A percentile compares a stretch with the other conserved stretches of the same genome.
Evolutionary conservation across 2,888 invertebrate genomes (phyloP).

Genomic region (Drosophila gaucha): DNA sequence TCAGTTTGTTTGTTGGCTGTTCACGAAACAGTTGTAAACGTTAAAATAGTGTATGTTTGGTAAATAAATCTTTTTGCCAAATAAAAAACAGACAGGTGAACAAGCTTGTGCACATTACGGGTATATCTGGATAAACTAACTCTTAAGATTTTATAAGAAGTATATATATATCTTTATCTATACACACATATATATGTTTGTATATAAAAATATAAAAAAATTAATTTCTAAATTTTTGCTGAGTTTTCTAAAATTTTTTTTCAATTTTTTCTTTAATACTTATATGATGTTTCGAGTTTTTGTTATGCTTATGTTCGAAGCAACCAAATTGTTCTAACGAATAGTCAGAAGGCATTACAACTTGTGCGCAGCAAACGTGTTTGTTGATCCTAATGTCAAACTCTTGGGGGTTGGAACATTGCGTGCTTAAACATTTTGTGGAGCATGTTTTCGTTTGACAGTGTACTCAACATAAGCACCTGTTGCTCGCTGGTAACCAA

Average conservation of each 20-base stretch:
- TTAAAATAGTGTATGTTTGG: background rate
- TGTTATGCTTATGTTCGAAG: background rate
- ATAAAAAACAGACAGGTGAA: background rate
- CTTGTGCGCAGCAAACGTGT: conserved; percentile 28
- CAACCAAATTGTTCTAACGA: background rate
- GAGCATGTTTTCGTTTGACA: conserved; percentile 1
- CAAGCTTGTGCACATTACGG: too few species aligned
- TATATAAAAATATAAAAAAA: too few species aligned
- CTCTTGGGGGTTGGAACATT: background rate
- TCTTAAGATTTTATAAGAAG: too few species aligned
- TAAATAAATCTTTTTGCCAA: background rate
- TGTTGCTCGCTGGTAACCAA: conserved; percentile 9
- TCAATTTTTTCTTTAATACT: too few species aligned
- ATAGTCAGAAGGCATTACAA: background rate
- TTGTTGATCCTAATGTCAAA: conserved; percentile 11
- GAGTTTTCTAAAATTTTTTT: too few species aligned
- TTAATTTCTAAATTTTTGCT: too few species aligned
- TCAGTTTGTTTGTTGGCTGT: background rate
- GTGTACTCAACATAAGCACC: background rate
- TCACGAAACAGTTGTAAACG: background rate
- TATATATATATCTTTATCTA: too few species aligned
- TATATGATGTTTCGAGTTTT: too few species aligned
- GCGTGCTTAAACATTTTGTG: background rate
- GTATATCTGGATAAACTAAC: too few species aligned
- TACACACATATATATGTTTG: too few species aligned